These are phyloP conservation scores for Acanthosoma haemorrhoidale DNA, from an alignment of 2,888 invertebrate species.

Conservation along the genomic window DNA sequence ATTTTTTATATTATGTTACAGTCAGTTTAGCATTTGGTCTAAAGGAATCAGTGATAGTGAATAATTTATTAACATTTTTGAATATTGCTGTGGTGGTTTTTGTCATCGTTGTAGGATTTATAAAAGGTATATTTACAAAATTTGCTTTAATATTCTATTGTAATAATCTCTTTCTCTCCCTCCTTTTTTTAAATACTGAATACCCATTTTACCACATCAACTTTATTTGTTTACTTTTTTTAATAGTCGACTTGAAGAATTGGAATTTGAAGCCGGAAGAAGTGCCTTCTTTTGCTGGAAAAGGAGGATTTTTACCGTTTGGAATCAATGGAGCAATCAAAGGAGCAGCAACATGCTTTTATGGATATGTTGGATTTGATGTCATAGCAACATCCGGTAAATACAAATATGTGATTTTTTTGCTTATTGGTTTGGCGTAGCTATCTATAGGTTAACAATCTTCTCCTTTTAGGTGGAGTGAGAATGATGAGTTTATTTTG, in stretches of 20 bases:
- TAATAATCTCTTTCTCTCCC: too few relatives aligned
- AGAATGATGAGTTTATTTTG: too few relatives aligned
- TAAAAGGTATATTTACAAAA: too few relatives aligned
- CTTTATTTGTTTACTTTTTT: conserved; percentile 35
- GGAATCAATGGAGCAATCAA: conserved; percentile 46
- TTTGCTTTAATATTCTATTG: too few relatives aligned
- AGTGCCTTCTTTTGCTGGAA: conserved; percentile 47
- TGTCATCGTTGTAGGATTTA: conserved; percentile 65
- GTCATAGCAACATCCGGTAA: conserved; percentile 49
- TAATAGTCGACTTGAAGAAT: conserved; percentile 52
- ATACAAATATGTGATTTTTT: too few relatives aligned
- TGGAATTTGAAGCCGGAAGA: conserved; percentile 51
- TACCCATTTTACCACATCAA: too few relatives aligned
- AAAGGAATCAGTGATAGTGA: conserved; percentile 69
- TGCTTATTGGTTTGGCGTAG: too few relatives aligned
- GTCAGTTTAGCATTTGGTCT: conserved; percentile 69
- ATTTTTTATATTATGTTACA: conserved; percentile 46
- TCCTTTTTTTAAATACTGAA: too few relatives aligned
- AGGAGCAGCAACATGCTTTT: conserved; percentile 51
- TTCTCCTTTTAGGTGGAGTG: too few relatives aligned
- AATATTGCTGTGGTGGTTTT: conserved; percentile 68
- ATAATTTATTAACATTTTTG: conserved; percentile 68
- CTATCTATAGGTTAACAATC: too few relatives aligned
- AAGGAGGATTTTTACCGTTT: conserved; percentile 55
- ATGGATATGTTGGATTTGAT: conserved; percentile 59